phyloP scores from a whole-genome alignment of 2,888 invertebrate species.

The Acleris literana region DNA sequence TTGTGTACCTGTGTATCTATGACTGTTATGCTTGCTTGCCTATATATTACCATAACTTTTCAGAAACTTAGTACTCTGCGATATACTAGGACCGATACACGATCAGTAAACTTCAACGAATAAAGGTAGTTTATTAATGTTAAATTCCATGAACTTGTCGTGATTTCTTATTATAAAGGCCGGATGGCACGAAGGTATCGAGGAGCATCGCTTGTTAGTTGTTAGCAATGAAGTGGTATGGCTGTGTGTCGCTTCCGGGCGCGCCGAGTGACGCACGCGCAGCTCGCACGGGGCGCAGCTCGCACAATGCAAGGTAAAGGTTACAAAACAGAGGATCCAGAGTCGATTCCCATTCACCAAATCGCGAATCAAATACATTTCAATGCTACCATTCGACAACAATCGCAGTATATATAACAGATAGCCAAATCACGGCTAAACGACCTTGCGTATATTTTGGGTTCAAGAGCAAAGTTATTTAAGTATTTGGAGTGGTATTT shows the following conservation, averaged over 20 bases:
- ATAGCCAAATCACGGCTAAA: neutral
- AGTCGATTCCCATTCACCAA: conserved; percentile 62
- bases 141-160: too few relatives aligned
- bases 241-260: conserved; percentile 24
- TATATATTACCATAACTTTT: neutral
- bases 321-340: conserved; percentile 73
- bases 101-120: too few relatives aligned
- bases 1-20: conserved; percentile 1
- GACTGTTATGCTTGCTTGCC: conserved; percentile 1
- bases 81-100: too few relatives aligned
- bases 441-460: neutral
- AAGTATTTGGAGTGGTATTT: conserved; percentile 3
- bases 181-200: neutral
- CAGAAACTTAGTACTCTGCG: too few relatives aligned
- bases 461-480: conserved; percentile 8
- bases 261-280: conserved; percentile 17
- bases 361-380: conserved; percentile 38
- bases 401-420: conserved; percentile 15
- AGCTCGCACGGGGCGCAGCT: conserved; percentile 5
- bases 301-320: conserved; percentile 77
- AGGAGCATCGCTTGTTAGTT: conserved; percentile 39
- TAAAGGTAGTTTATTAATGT: too few relatives aligned
- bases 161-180: neutral
- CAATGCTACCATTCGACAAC: conserved; percentile 1
- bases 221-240: conserved; percentile 39